A percentile compares a stretch with the other conserved stretches of the same genome.
phyloP scores from a whole-genome alignment of 2,113 vertebrate species.

The Lophura nycthemera region DNA sequence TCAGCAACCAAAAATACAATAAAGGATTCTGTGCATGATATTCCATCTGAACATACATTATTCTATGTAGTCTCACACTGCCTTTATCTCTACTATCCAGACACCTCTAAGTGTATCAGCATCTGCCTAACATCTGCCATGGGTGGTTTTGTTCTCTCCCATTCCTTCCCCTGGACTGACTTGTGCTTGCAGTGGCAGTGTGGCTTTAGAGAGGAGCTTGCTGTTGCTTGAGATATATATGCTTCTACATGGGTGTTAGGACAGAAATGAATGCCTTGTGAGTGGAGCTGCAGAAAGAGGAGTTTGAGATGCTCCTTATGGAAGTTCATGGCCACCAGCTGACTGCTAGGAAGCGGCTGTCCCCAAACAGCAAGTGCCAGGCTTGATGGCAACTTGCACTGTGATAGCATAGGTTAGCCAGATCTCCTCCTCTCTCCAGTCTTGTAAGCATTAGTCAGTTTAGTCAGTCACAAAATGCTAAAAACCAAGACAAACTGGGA shows the following conservation, averaged over 20 bases:
- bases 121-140: slow-evolving; percentile 26
- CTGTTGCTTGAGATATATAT: background rate
- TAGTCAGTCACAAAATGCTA: background rate
- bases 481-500: background rate
- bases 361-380: background rate
- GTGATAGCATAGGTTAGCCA: fast-evolving
- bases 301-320: background rate
- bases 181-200: fast-evolving
- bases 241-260: background rate
- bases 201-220: background rate
- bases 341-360: background rate
- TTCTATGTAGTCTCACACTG: background rate
- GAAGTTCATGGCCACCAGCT: background rate
- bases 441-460: background rate
- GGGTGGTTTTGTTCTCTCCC: background rate
- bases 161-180: background rate
- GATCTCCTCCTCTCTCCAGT: background rate
- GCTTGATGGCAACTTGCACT: background rate
- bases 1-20: background rate
- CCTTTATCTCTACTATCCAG: slow-evolving; percentile 11
- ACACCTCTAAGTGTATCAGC: slow-evolving; percentile 21
- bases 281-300: background rate
- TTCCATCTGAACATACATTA: background rate
- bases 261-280: background rate
- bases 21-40: background rate